phyloP scores from a whole-genome alignment of 1,140 invertebrate genomes.

The Meloidogyne hapla region DNA sequence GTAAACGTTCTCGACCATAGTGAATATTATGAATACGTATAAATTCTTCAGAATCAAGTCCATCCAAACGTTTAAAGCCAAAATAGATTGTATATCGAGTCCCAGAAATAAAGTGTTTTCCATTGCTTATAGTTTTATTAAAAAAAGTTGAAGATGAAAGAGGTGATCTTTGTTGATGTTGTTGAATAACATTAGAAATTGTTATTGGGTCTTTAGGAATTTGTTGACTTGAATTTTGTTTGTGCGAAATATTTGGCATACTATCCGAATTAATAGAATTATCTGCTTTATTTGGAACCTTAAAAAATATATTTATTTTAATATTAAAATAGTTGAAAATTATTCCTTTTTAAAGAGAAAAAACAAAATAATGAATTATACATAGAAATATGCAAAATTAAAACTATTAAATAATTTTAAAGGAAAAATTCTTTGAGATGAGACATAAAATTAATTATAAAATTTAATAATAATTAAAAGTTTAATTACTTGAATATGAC shows the following conservation, averaged over 20 bases:
- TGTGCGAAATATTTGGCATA: not conserved
- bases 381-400: too few species aligned
- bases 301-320: not conserved
- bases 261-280: not conserved
- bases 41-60: slow-evolving; percentile 18
- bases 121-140: not conserved
- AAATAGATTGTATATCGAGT: slow-evolving; percentile 7
- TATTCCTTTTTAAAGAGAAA: too few species aligned
- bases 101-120: not conserved
- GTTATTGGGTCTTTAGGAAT: not conserved
- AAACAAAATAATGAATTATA: too few species aligned
- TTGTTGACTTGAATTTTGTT: not conserved
- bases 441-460: too few species aligned
- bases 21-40: slow-evolving; percentile 18
- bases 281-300: not conserved
- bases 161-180: not conserved
- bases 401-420: too few species aligned
- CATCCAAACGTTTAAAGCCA: slow-evolving; percentile 20
- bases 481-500: not conserved
- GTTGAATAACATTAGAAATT: not conserved
- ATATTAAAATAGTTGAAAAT: too few species aligned
- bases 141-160: slow-evolving; percentile 8
- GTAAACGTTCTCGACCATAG: slow-evolving; percentile 7
- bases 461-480: not conserved
- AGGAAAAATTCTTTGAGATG: too few species aligned